Base-by-base conservation (phyloP, 2,888 invertebrate species). In the Sinohyriopsis cumingii region DNA sequence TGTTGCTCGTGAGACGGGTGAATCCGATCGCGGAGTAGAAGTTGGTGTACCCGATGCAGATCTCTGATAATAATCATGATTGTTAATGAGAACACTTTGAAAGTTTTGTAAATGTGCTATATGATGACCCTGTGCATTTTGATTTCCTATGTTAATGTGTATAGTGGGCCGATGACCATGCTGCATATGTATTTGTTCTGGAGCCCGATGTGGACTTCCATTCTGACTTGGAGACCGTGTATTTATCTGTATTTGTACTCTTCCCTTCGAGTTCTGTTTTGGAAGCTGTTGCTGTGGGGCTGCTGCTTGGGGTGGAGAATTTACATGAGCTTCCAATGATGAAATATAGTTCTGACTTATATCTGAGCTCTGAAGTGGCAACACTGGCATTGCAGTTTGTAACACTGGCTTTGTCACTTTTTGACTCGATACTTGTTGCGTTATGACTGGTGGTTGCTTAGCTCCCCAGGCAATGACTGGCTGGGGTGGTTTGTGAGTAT, bases 391-490 rank as follows among this genome's bases (percentile, higher is more conserved):
- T 64, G 98, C 98, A 22, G 97, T 98, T 91, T 98, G 98, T 77
- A 97, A 91, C 53, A 97, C 94, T 0, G 98, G 98, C 89, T 97
- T 98, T 88, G 96, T 96, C 57, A 91, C 97, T 90, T 97, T 96
- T 24, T 96, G 96, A 91, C 96, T 96, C 90, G 96, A 96, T 24
- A 98, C 98, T 54, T 96, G 96, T 89, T 97, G 97, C 96, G 97
- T 98, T 77, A 98, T 97, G 79, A 98, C 95, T 12, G 97, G 96
- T 64, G 96, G 95, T 89, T 97, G 97, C 65, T 95, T 92, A 68
- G 95, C 95, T 69, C 94, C 94, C 94, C 96, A 95, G 63, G 95
- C 94, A 88, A 94, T 94, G 68, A 95, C 91, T 5, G 96, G 79
- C 25, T 73, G 72, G 25, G 71, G 66, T 25, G 70, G 75, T 59